Evolutionary conservation across 2,888 invertebrate species (phyloP), one percentile per base, ranked within the genome.

Genomic region (Alloplasta piceator): DNA sequence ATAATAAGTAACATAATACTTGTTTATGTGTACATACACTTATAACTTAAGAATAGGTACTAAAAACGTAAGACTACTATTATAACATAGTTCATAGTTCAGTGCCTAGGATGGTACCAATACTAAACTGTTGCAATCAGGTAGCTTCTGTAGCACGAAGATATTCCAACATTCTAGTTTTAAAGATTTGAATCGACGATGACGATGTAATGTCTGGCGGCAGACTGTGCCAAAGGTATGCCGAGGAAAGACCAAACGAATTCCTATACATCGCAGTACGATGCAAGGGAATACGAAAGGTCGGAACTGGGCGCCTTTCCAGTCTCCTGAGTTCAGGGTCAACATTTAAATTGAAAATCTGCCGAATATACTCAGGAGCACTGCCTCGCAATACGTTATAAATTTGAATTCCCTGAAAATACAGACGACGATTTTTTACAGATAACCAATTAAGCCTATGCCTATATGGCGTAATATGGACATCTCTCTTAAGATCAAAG

Each of bases 401-500:
- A 9, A n/a, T 46, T 7, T 3, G 10, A 4, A 0, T 3, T 46
- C 64, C 73, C 0, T 64, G 26, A 5, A 39, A 64, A 39, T n/a
- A 50, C 6, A 4, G 26, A 4, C 64, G 60, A 9, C 50, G 9
- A 12, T 41, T 43, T 38, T 10, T 14, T 4, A 61, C 48, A 4
- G 61, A 26, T 6, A 43, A 36, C 70, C 61, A 77, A 10, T 14
- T 41, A 7, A 70, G 26, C 9, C 39, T 38, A 5, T 12, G 46
- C 4, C 72, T 16, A 56, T 12, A 78, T 3, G 78, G 78, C n/a
- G 78, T 60, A 5, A 73, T 58, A 16, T 58, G 46, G 9, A 48
- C 67, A 36, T 75, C 75, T 1, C 58, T 36, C 4, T 12, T 56
- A 3, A 73, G 48, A 66, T 73, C 66, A 10, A 78, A 67, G n/a